Evolutionary conservation across 1,140 invertebrate genomes (phyloP), one percentile per base, ranked within the genome.

Genomic region (Drusus annulatus): DNA sequence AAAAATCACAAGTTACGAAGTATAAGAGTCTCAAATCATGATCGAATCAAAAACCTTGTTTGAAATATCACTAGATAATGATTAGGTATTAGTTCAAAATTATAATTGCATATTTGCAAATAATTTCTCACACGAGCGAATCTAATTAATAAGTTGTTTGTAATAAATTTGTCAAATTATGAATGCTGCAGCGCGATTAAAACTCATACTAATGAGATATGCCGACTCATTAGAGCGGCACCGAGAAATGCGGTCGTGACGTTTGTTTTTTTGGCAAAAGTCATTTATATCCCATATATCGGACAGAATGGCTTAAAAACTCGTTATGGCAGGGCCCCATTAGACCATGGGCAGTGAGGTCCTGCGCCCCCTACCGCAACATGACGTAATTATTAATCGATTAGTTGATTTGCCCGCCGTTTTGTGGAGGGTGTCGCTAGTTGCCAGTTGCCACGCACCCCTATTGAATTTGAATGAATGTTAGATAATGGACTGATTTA

Each of bases 331-430:
- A n/a, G 15, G 13, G 5, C 17, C 7, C 60, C 60, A 63, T 63
- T 63, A 63, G 23, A 63, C 23, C 23, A 6, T 21, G 60, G 19
- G 60, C 7, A 17, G 25, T 23, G n/a, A 63, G 4, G 23, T 1
- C 60, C 2, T 16, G 17, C 17, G 6, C 23, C 19, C 60, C 36
- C 36, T 45, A 45, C 36, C 60, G 15, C 23, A 63, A 63, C 60
- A 63, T 63, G 60, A 23, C 60, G 60, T 28, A 63, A 63, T 63
- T 63, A 63, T 63, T 63, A 23, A 63, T 63, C 60, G 60, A 63
- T 63, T 63, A 63, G 60, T 63, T 63, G 60, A 63, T 21, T 63
- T 23, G 23, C 17, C 23, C 6, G 60, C 17, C 60, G 23, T 28
- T 63, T 63, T 28, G 17, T 13, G 15, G 23, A 3, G 16, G 15